These are phyloP conservation scores for Hirudo medicinalis DNA, from an alignment of 1,140 invertebrate species.

Conservation along the genomic window DNA sequence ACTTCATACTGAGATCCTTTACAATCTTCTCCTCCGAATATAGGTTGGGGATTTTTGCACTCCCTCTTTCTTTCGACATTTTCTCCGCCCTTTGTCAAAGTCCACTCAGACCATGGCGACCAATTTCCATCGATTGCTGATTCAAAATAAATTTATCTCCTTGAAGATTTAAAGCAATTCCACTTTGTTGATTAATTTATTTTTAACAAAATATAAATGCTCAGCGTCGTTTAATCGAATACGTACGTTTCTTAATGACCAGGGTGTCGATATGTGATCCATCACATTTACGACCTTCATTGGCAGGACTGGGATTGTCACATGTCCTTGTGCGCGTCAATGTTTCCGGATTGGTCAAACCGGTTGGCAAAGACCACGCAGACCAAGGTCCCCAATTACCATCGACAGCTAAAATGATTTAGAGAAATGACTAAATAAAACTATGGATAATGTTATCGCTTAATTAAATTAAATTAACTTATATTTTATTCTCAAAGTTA, in stretches of 20 bases:
- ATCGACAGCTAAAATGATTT: constrained; percentile 15
- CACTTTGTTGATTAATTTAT: no score
- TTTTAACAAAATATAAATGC: no score
- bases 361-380: constrained; percentile 17
- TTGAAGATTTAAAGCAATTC: not conserved
- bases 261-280: constrained; percentile 14
- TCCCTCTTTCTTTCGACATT: constrained; percentile 31
- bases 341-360: constrained; percentile 6
- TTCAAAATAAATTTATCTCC: not conserved
- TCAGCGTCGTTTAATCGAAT: no score
- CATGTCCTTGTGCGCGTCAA: constrained; percentile 17
- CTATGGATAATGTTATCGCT: no score
- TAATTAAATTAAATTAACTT: no score
- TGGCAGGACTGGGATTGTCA: constrained; percentile 20
- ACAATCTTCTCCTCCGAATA: constrained; percentile 26
- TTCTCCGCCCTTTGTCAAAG: not conserved
- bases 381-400: constrained; percentile 18
- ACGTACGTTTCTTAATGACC: no score
- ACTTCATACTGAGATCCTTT: constrained; percentile 10
- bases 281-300: constrained; percentile 17
- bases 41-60: constrained; percentile 39
- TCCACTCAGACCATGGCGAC: constrained; percentile 12
- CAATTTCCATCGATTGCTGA: constrained; percentile 10
- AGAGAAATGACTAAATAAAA: no score
- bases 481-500: no score